Conservation (phyloP, 2,797 vertebrate genomes). For the Gymnoscopelus braueri region DNA sequence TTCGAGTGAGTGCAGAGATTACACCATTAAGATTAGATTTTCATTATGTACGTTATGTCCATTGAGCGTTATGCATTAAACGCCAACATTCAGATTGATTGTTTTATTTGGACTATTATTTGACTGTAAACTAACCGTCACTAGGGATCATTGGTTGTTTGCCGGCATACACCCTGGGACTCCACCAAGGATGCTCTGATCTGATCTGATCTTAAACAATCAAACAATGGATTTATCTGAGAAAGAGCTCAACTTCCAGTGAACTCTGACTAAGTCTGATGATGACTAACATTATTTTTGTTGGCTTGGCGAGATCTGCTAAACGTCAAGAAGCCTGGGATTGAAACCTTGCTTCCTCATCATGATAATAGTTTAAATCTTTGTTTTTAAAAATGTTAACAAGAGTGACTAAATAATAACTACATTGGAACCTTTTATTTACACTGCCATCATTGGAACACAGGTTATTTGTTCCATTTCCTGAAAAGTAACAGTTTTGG, state of each 20-base stretch:
- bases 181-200: not conserved
- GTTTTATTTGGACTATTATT: conserved; percentile 2
- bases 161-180: conserved; percentile 13
- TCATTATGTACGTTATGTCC: not conserved
- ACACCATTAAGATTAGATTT: not conserved
- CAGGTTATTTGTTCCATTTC: too few relatives aligned
- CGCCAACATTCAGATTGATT: too few relatives aligned
- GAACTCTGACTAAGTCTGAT: conserved; percentile 87
- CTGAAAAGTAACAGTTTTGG: too few relatives aligned
- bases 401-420: too few relatives aligned
- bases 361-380: conserved; percentile 65
- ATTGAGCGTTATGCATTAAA: not conserved
- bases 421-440: too few relatives aligned
- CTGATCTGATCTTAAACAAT: conserved; percentile 8
- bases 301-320: conserved; percentile 72
- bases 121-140: not conserved
- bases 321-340: conserved; percentile 78
- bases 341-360: conserved; percentile 76
- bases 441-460: too few relatives aligned
- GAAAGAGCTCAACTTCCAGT: conserved; percentile 83
- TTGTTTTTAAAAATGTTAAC: too few relatives aligned
- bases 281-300: conserved; percentile 82
- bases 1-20: conserved; percentile 83
- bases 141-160: conserved; percentile 16
- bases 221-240: conserved; percentile 68